Evolutionary conservation across 2,113 vertebrate genomes (phyloP), one percentile per base, ranked within the genome.

Genomic region (Nothoprocta pentlandii): DNA sequence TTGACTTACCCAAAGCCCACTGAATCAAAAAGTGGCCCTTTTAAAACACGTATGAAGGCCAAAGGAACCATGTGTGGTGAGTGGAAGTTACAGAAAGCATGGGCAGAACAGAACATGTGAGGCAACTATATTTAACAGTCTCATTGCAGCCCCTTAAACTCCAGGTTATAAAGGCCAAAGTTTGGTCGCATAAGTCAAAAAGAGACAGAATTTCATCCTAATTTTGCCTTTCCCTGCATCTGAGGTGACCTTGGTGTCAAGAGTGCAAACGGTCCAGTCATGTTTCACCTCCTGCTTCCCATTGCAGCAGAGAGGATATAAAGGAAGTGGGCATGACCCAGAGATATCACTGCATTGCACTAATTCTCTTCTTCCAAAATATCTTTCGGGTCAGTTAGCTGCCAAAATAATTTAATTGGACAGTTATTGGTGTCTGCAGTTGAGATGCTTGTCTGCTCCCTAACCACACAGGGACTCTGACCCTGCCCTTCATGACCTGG

Each of bases 361-460:
- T 20, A 44, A 69, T 46, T 25, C 8, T 59, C 7, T 23, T 69
- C 67, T 61, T 61, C n/a, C 30, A 83, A 42, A 49, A 54, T 26
- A 21, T 54, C 44, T 92, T 58, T 22, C 2, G 25, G 21, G 22
- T 17, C 16, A 22, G 25, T 61, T 59, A 76, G 30, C 21, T 54
- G 63, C 56, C 73, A n/a, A 36, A 71, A 47, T 53, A 66, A 69
- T 28, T 32, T 73, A 74, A 51, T 1, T 16, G 36, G 42, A 56
- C 36, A 64, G 28, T 47, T 36, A 46, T 25, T 0, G 1, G 42
- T 54, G 61, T 41, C 26, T 41, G 44, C 7, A 1, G 0, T 1
- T 53, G 44, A 39, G 12, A 1, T 0, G 36, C 36, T 39, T 26
- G 19, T 68, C n/a, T 25, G 21, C 4, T 56, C 20, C 32, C 49